Evolutionary conservation across 2,113 vertebrate species (phyloP), one percentile per base, ranked within the genome.

Genomic region (Tychaedon coryphoeus): DNA sequence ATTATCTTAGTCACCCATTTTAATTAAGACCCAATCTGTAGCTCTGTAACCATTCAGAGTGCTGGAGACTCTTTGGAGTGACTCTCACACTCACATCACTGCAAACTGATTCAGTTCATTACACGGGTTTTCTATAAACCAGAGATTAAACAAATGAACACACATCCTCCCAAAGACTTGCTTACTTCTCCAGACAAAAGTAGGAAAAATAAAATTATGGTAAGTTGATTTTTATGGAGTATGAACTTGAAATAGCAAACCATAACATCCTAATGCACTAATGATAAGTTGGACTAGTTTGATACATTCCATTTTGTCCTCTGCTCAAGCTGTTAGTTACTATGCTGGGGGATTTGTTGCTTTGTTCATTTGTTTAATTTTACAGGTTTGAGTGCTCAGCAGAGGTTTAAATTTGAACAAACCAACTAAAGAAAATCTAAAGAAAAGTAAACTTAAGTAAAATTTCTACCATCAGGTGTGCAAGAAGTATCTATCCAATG

Each of bases 281-380:
- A 5, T 47, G 38, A 26, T 29, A 65, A 69, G 10, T 58, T 66
- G 16, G 24, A 43, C n/a, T 33, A 48, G 11, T 61, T 45, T 50
- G n/a, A 81, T n/a, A 54, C 6, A 43, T 19, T 34, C 14, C 15
- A 50, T 43, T 62, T 67, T 45, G 31, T 31, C 31, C 31, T 71
- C 29, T 54, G 33, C 47, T 77, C 34, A 60, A 89, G 12, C 12
- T 56, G 22, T 64, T 45, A 48, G 42, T 60, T 50, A 51, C 18
- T 42, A 3, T 6, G 13, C 13, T 50, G 26, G 3, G 3, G 1
- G 20, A 26, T 54, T 64, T 10, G 0, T 10, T 64, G 13, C 10
- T 66, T 53, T 34, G 14, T 83, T 87, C 20, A 34, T 89, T 91
- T 82, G 33, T 56, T 92, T 69, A 66, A 79, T 47, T 80, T 40